phyloP scores from a whole-genome alignment of 2,797 vertebrate genomes.

The Garrulus glandarius region DNA sequence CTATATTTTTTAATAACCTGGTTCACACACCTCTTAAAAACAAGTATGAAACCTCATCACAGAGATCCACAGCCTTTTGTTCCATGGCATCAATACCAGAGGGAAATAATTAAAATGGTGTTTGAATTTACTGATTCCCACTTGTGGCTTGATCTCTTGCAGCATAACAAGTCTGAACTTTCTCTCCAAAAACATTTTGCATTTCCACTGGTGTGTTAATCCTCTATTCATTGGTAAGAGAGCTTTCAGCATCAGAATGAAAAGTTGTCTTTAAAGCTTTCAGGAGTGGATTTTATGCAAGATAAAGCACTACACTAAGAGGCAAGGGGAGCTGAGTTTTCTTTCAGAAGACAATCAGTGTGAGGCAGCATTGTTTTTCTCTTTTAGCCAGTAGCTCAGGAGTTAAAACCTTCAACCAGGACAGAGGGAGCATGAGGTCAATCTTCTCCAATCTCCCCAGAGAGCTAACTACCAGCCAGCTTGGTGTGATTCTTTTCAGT shows the following conservation, averaged over 20 bases:
- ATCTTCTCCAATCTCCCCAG: neutral
- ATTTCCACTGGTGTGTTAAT: neutral
- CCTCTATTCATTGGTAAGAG: neutral
- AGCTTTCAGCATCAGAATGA: neutral
- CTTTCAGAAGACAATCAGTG: neutral
- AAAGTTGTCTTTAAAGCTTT: neutral
- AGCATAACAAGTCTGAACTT: neutral
- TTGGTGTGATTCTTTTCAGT: neutral
- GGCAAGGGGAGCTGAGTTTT: neutral
- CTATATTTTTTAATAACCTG: neutral
- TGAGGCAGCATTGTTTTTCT: neutral
- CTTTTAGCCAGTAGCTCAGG: neutral
- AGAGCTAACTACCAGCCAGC: neutral
- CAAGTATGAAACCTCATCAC: neutral
- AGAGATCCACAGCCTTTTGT: neutral
- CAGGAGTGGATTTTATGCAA: neutral
- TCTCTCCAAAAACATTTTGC: neutral
- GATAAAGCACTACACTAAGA: neutral
- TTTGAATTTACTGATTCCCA: neutral
- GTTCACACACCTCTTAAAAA: neutral
- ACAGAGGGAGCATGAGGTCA: neutral
- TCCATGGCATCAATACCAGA: neutral
- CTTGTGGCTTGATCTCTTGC: neutral
- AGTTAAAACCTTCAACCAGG: neutral
- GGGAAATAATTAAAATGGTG: neutral